Evolutionary conservation across 2,888 invertebrate species (phyloP), one percentile per base, ranked within the genome.

Genomic region (Drepana falcataria): DNA sequence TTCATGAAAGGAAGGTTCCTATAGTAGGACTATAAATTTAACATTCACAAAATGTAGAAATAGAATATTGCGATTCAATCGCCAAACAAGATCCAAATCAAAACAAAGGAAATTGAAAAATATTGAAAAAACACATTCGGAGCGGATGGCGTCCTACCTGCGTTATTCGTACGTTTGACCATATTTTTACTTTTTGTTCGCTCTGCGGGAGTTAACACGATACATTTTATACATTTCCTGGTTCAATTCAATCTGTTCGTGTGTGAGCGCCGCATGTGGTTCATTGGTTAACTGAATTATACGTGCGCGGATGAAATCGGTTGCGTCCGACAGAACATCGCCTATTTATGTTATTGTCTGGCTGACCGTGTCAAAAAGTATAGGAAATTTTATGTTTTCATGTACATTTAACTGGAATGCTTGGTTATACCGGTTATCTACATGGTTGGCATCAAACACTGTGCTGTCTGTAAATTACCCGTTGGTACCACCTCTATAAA

Each of bases 281-380:
- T 79, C 81, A 81, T 80, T 78, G 78, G 77, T 69, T 83, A 82
- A 82, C 83, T 83, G 85, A 88, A 83, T 86, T 86, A 87, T 87
- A 83, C 71, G 76, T 74, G 61, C 64, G 67, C 66, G 75, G 75
- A 78, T 78, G 73, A 74, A 79, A 76, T 73, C 72, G 66, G 75
- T 77, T 77, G 66, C 70, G 64, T 69, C 70, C 55, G 59, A 60
- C 67, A 58, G 64, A 63, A 63, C 62, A 68, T 44, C 58, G 59
- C 64, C 59, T 68, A 71, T 79, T 74, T 80, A 76, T 77, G 75
- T 73, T 73, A 77, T 74, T 79, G 75, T 73, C 64, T 68, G 67
- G 55, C 62, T 65, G 34, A 55, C 59, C 51, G 58, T 67, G 65
- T 68, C 68, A 64, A 64, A 69, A 68, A 68, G 57, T 49, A 61